Evolutionary conservation across 1,140 invertebrate genomes (phyloP).

Genomic region (Drosophila bocqueti): DNA sequence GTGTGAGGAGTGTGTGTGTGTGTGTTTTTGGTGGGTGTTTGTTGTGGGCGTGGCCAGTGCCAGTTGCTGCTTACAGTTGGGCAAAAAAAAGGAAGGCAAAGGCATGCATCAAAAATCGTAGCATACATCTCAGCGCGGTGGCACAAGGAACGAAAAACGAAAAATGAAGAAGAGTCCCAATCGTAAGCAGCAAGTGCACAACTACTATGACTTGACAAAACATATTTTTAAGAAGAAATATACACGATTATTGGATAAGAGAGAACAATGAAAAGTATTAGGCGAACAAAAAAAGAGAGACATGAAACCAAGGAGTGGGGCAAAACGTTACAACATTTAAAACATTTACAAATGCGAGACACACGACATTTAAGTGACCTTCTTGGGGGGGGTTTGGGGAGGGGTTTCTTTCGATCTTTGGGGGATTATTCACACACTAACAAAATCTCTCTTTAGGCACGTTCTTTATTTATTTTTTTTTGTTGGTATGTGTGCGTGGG

Average conservation of each 20-base stretch:
- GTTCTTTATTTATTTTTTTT: not conserved
- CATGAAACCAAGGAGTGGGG: conserved; percentile 4
- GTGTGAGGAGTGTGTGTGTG: conserved; percentile 9
- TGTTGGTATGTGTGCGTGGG: conserved; percentile 14
- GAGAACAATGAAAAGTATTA: conserved; percentile 20
- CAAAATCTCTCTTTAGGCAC: conserved; percentile 27
- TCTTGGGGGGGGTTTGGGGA: conserved; percentile 1
- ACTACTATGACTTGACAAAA: conserved; percentile 38
- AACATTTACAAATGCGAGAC: conserved; percentile 67
- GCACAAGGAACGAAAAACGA: conserved; percentile 15
- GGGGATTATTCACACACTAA: conserved; percentile 13
- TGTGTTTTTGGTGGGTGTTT: conserved; percentile 2
- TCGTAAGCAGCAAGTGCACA: conserved; percentile 69
- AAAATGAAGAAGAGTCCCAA: conserved; percentile 20
- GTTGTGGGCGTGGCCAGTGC: conserved; percentile 24
- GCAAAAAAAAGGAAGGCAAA: not conserved
- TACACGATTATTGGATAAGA: conserved; percentile 28
- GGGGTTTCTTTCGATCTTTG: conserved; percentile 1
- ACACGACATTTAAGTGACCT: conserved; percentile 65
- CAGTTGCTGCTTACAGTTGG: conserved; percentile 60
- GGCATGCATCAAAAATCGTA: conserved; percentile 72
- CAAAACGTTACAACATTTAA: conserved; percentile 66
- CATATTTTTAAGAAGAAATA: conserved; percentile 38
- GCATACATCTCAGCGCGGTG: conserved; percentile 70
- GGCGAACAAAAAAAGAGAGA: conserved; percentile 23